Percentiles rank a stretch among this genome's conserved stretches.
Conservation (phyloP, 2,113 vertebrate genomes). For the Notothenia rossii region DNA sequence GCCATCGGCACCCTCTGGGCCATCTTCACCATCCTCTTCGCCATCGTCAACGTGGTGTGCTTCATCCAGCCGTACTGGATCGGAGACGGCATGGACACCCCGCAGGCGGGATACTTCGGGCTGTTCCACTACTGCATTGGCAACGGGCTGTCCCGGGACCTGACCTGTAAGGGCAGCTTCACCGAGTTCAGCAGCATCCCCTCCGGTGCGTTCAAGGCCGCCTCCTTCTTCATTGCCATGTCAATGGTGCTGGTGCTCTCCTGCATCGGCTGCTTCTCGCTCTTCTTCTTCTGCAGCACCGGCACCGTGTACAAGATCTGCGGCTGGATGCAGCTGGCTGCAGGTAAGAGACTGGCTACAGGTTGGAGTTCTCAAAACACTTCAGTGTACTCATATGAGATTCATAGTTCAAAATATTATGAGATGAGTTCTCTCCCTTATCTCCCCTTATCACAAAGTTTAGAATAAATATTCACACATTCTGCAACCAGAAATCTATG, state of each 20-base stretch:
- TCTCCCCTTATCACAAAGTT: background rate
- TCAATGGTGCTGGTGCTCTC: constrained; percentile 96
- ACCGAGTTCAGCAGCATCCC: constrained; percentile 96
- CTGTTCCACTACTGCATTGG: constrained; percentile 99
- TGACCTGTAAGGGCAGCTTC: constrained; percentile 96
- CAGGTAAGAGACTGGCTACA: constrained; percentile 86
- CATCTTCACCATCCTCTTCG: constrained; percentile 99
- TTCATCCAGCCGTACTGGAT: constrained; percentile 99
- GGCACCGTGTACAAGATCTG: constrained; percentile 99
- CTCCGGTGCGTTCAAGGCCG: constrained; percentile 97
- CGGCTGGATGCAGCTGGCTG: constrained; percentile 99
- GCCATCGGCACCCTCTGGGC: constrained; percentile 99
- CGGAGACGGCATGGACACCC: constrained; percentile 96
- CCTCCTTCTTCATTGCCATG: constrained; percentile 97
- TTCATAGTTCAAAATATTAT: no score
- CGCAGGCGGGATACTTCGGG: constrained; percentile 97
- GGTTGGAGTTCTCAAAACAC: constrained; percentile 17
- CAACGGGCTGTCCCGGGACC: constrained; percentile 93
- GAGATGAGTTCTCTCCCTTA: no score
- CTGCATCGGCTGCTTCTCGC: constrained; percentile 96
- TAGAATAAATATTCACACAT: background rate
- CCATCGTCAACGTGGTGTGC: constrained; percentile 98
- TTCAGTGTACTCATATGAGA: background rate
- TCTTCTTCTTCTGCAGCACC: constrained; percentile 99
- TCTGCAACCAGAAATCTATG: no score